phyloP scores from a whole-genome alignment of 2,797 vertebrate species.

The Ptychadena robeensis region DNA sequence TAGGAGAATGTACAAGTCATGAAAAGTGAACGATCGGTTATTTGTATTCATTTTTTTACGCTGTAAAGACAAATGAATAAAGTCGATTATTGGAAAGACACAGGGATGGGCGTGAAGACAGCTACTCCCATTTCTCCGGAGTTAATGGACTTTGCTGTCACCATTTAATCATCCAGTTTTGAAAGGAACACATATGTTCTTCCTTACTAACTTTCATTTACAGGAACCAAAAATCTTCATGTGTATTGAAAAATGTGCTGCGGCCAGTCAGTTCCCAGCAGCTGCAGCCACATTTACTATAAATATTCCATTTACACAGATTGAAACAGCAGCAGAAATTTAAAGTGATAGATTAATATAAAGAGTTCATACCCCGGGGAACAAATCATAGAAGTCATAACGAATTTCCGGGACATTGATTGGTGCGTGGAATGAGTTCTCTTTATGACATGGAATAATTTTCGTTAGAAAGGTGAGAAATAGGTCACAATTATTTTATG shows the following conservation, averaged over 20 bases:
- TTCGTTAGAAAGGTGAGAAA: constrained; percentile 1
- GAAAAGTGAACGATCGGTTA: not conserved
- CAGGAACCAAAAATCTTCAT: constrained; percentile 26
- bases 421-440: not conserved
- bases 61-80: not conserved
- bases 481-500: constrained; percentile 3
- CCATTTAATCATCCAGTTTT: not conserved
- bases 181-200: constrained; percentile 8
- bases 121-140: not conserved
- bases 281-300: constrained; percentile 20
- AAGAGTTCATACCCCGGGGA: constrained; percentile 3
- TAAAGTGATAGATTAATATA: constrained; percentile 31
- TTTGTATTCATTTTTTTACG: not conserved
- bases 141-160: constrained; percentile 17
- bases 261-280: constrained; percentile 40
- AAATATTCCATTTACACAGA: constrained; percentile 21
- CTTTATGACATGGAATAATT: constrained; percentile 6
- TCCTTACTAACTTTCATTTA: constrained; percentile 31
- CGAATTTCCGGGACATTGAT: constrained; percentile 15
- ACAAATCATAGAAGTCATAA: constrained; percentile 3
- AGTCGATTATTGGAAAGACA: not conserved
- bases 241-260: constrained; percentile 20
- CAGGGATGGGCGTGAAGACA: not conserved
- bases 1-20: too few relatives aligned
- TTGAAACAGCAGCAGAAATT: not conserved